Conservation (phyloP, 2,888 invertebrate genomes). For the Caenorhabditis virilis region DNA sequence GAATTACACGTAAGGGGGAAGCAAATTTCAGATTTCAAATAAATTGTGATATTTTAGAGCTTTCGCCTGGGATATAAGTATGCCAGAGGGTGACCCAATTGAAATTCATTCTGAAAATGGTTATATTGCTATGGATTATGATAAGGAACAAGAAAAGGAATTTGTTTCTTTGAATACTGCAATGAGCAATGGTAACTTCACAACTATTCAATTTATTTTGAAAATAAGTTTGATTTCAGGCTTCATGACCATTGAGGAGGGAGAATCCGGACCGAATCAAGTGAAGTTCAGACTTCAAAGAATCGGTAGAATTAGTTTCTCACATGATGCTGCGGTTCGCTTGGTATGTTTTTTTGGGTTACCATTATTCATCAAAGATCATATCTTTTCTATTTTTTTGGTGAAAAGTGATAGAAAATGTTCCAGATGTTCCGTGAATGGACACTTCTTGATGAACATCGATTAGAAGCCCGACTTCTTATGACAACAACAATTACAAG, state of each 20-base stretch:
- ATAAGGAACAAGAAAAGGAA: conserved; percentile 47
- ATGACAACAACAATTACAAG: conserved; percentile 64
- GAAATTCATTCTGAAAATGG: conserved; percentile 68
- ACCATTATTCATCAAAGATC: not conserved
- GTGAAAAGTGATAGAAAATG: no score
- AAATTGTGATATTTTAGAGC: conserved; percentile 64
- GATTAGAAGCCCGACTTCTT: conserved; percentile 60
- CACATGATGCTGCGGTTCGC: conserved; percentile 64
- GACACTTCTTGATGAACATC: conserved; percentile 64
- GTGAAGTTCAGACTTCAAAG: conserved; percentile 56
- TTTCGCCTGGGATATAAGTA: conserved; percentile 68
- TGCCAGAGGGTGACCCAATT: conserved; percentile 52
- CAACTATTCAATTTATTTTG: not conserved
- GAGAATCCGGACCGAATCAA: conserved; percentile 57
- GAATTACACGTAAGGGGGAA: conserved; percentile 67
- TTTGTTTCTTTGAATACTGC: conserved; percentile 63
- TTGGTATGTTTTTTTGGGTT: conserved; percentile 42
- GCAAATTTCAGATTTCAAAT: no score
- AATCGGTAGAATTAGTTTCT: conserved; percentile 66
- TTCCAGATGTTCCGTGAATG: conserved; percentile 67
- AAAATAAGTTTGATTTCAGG: conserved; percentile 37
- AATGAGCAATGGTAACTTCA: conserved; percentile 63
- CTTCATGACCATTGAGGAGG: conserved; percentile 65
- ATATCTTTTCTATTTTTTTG: no score
- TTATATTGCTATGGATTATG: conserved; percentile 53